Conservation (phyloP, 2,113 vertebrate species). For the Python bivittatus region DNA sequence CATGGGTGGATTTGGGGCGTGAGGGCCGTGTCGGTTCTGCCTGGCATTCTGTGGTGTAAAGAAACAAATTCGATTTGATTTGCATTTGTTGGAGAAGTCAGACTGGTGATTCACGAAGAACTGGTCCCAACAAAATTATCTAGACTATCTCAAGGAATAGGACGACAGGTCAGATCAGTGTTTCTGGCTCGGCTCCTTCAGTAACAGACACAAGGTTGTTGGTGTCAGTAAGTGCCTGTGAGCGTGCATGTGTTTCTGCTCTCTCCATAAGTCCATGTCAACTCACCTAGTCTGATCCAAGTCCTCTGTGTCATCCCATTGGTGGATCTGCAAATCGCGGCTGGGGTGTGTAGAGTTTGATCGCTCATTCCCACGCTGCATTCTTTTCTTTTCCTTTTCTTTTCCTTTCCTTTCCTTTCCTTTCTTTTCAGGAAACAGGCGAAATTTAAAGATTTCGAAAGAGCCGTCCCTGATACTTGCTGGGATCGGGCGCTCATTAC, state of each 20-base stretch:
- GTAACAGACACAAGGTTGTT: conserved; percentile 26
- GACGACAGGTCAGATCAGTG: conserved; percentile 42
- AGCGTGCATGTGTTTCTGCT: background rate
- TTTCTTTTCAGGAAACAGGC: conserved; percentile 45
- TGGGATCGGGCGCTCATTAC: conserved; percentile 46
- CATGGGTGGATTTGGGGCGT: background rate
- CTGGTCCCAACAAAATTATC: conserved; percentile 55
- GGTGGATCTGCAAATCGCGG: conserved; percentile 20
- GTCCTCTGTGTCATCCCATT: background rate
- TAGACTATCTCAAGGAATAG: conserved; percentile 27
- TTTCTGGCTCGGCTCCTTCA: conserved; percentile 56
- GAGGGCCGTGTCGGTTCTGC: background rate
- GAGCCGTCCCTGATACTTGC: conserved; percentile 44
- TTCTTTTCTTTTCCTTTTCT: background rate
- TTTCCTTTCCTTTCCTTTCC: too few relatives aligned
- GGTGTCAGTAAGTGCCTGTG: background rate
- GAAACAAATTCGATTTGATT: conserved; percentile 52
- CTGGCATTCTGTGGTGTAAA: conserved; percentile 36
- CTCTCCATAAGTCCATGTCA: background rate
- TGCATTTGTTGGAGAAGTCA: conserved; percentile 55
- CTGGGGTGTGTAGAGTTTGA: conserved; percentile 3
- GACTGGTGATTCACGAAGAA: conserved; percentile 56
- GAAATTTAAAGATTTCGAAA: conserved; percentile 73
- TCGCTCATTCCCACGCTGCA: background rate
- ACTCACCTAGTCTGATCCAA: conserved; percentile 11